Evolutionary conservation across 2,113 vertebrate species (phyloP), one percentile per base, ranked within the genome.

Genomic region (Chaenocephalus aceratus): DNA sequence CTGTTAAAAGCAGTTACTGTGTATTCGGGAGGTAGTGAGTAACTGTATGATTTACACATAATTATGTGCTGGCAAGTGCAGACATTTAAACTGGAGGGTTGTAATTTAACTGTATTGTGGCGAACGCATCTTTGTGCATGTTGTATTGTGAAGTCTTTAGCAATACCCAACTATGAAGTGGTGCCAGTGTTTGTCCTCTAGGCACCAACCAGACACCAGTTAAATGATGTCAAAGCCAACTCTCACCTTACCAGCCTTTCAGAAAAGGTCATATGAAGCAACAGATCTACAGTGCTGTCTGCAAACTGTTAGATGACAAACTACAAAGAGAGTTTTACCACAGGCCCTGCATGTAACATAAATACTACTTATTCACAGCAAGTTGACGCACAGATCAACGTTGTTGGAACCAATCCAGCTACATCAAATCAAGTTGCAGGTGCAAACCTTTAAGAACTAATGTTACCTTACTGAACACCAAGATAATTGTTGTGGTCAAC

Each of bases 11-110:
- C 13, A 51, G 18, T 79, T 72, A 80, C 61, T 73, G 67, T 71
- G 59, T 65, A 59, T 72, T 83, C n/a, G 21, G 26, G 48, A 75
- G 72, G 71, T 79, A 41, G 53, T 56, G 59, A 83, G 54, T 66
- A 77, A 76, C 74, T 83, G 21, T 80, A 69, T 85, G 69, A 62
- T 86, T 82, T 53, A 61, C 75, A 78, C 73, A n/a, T 88, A 86
- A 86, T 88, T 82, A 86, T 45, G 62, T 6, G 61, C 11, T 73
- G 59, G 71, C 66, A 82, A 75, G 52, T 46, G 73, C 54, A 63
- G 46, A 75, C 41, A 64, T 60, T 77, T 63, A 62, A 70, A 79
- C n/a, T 36, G 18, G 7, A 58, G 54, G 68, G 83, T 34, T 85
- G 76, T 84, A 67, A 86, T 88, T 86, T 75, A 23, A 78, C 46